Percentiles rank a stretch among this genome's conserved stretches.
phyloP scores from a whole-genome alignment of 2,113 vertebrate species.

The Riparia riparia region DNA sequence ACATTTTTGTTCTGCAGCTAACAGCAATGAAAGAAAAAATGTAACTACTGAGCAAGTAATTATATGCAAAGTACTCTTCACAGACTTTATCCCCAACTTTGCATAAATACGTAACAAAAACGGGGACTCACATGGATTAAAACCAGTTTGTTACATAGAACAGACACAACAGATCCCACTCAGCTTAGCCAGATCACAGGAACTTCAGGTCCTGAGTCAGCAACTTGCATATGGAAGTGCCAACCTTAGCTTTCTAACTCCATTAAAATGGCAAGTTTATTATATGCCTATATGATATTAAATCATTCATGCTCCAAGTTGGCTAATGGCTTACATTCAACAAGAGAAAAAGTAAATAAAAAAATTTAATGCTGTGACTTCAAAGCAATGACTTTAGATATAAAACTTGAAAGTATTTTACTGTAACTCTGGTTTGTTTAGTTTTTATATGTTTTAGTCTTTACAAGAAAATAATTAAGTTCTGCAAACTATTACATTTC shows the following conservation, averaged over 20 bases:
- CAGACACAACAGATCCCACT: background rate
- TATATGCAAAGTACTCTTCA: background rate
- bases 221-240: background rate
- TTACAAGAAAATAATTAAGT: constrained; percentile 5
- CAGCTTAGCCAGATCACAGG: background rate
- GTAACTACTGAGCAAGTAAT: background rate
- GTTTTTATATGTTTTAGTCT: background rate
- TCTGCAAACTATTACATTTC: background rate
- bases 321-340: background rate
- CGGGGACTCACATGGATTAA: background rate
- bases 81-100: background rate
- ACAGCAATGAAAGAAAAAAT: background rate
- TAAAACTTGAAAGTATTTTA: background rate
- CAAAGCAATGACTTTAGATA: background rate
- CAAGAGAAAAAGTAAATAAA: background rate
- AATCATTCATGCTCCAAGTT: background rate
- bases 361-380: background rate
- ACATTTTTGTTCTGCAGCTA: background rate
- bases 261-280: background rate
- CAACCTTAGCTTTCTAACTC: background rate
- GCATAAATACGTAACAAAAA: background rate
- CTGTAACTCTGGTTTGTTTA: background rate
- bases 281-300: background rate
- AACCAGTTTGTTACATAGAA: background rate
- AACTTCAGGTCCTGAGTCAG: constrained; percentile 16